Evolutionary conservation across 2,113 vertebrate genomes (phyloP).

Genomic region (Pandion haliaetus): DNA sequence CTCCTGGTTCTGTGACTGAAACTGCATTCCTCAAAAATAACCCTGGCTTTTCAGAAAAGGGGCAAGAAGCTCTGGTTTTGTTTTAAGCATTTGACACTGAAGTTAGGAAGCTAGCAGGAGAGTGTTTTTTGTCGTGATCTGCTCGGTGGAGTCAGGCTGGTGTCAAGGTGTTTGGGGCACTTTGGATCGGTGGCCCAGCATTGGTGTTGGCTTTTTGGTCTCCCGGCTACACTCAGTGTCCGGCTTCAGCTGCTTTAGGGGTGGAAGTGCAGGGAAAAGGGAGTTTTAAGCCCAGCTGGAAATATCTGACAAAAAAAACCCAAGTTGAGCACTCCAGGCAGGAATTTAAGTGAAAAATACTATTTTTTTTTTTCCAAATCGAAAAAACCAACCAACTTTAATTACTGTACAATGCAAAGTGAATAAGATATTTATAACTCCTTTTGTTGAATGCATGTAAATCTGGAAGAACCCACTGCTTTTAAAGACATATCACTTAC

Average conservation of each 20-base stretch:
- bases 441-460: not conserved
- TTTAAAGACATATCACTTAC: not conserved
- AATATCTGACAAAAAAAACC: not conserved
- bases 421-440: not conserved
- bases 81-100: not conserved
- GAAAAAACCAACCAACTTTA: not conserved
- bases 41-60: not conserved
- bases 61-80: too few relatives aligned
- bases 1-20: too few relatives aligned
- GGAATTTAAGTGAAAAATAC: not conserved
- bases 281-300: not conserved
- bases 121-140: accelerated
- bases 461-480: accelerated
- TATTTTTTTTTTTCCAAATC: not conserved
- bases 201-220: not conserved
- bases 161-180: accelerated
- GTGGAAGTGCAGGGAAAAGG: not conserved
- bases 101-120: not conserved
- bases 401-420: not conserved
- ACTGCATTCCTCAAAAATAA: accelerated
- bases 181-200: not conserved
- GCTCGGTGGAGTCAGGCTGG: not conserved
- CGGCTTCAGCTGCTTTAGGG: not conserved
- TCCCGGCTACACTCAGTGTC: accelerated
- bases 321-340: accelerated